Evolutionary conservation across 2,113 vertebrate species (phyloP).

Genomic region (Tympanuchus pallidicinctus): DNA sequence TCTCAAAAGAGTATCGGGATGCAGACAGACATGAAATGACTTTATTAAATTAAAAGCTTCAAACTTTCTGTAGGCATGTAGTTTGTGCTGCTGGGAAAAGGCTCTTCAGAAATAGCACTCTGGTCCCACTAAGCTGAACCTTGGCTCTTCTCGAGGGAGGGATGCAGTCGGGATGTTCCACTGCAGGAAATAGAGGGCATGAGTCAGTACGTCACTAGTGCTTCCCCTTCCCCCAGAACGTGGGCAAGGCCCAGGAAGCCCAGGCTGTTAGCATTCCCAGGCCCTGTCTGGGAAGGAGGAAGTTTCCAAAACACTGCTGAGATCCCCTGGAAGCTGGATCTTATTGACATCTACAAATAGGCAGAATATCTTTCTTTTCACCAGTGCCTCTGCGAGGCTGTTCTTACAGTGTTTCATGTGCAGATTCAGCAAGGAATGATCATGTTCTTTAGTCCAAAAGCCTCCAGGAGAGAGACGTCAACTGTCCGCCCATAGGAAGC

Average conservation of each 20-base stretch:
- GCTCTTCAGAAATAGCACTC: background rate
- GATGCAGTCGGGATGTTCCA: background rate
- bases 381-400: too few species aligned
- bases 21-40: conserved; percentile 16
- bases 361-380: too few species aligned
- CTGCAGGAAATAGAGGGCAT: background rate
- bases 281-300: background rate
- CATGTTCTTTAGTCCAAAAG: too few species aligned
- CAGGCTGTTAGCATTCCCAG: background rate
- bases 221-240: background rate
- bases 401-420: too few species aligned
- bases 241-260: background rate
- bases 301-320: background rate
- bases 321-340: background rate
- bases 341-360: background rate
- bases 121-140: background rate
- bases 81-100: background rate
- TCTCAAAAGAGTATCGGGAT: conserved; percentile 7
- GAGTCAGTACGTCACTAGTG: background rate
- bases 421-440: too few species aligned
- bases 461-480: too few species aligned
- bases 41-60: background rate
- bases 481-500: too few species aligned
- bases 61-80: background rate
- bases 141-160: background rate